Percentiles rank a stretch among this genome's conserved stretches.
Conservation (phyloP, 2,888 invertebrate species). For the Sarcophaga caerulescens region DNA sequence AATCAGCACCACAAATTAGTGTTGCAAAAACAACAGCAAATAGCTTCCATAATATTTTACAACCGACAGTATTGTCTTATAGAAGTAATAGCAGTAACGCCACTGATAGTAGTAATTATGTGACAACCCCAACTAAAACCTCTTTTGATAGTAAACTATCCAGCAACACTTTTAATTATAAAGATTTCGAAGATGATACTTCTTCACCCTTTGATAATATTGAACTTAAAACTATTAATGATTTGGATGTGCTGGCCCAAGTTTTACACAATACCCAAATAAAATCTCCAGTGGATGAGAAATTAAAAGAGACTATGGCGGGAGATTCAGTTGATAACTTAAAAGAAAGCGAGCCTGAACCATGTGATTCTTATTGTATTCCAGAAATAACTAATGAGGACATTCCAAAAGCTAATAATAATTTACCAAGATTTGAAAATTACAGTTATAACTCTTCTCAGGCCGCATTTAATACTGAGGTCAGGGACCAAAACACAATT, state of each 20-base stretch:
- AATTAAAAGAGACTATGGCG: slow-evolving; percentile 11
- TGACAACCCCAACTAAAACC: slow-evolving; percentile 38
- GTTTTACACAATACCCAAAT: slow-evolving; percentile 83
- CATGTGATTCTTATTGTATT: slow-evolving; percentile 5
- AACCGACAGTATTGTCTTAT: slow-evolving; percentile 77
- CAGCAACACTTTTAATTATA: slow-evolving; percentile 81
- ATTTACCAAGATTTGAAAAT: slow-evolving; percentile 47
- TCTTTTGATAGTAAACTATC: slow-evolving; percentile 53
- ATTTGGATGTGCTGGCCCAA: slow-evolving; percentile 93
- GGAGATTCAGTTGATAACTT: neutral
- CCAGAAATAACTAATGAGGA: slow-evolving; percentile 12
- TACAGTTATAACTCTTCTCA: slow-evolving; percentile 48
- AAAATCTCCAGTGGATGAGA: slow-evolving; percentile 52
- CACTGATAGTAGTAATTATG: neutral
- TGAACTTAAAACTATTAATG: slow-evolving; percentile 95
- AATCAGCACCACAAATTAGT: slow-evolving; percentile 42
- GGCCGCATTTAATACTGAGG: neutral
- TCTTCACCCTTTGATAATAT: slow-evolving; percentile 97
- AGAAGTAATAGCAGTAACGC: slow-evolving; percentile 33
- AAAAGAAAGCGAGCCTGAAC: slow-evolving; percentile 10
- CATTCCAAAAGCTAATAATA: slow-evolving; percentile 59
- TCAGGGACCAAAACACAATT: slow-evolving; percentile 25
- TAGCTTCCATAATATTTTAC: slow-evolving; percentile 80
- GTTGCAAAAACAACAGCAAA: slow-evolving; percentile 48
- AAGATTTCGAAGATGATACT: slow-evolving; percentile 95